These are phyloP conservation scores for Zapornia atra DNA, from an alignment of 2,113 vertebrate genomes.

Conservation along the genomic window DNA sequence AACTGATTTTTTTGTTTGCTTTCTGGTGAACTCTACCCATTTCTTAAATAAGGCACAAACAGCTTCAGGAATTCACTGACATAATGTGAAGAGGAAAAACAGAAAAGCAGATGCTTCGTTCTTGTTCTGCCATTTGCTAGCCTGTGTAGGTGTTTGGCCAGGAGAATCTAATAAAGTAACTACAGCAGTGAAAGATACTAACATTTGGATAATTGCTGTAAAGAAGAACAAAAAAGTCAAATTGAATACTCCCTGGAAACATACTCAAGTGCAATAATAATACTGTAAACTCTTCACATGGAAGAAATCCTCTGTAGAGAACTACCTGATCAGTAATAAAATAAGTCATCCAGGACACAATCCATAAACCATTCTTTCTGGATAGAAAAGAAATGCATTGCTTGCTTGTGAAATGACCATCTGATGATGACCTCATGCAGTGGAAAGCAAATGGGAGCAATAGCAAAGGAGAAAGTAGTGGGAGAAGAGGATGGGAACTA, in stretches of 20 bases:
- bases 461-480: background rate
- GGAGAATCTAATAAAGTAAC: constrained; percentile 1
- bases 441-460: background rate
- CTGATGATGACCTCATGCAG: background rate
- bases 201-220: background rate
- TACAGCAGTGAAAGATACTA: constrained; percentile 24
- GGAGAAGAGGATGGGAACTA: background rate
- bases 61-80: constrained; percentile 17
- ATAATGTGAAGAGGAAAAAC: background rate
- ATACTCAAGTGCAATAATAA: background rate
- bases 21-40: background rate
- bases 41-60: background rate
- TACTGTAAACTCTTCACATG: background rate
- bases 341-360: background rate
- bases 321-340: background rate
- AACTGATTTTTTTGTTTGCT: background rate
- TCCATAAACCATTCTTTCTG: background rate
- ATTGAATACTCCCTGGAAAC: background rate
- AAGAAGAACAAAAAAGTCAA: background rate
- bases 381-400: background rate
- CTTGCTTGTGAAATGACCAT: background rate
- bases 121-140: constrained; percentile 31
- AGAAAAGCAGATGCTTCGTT: constrained; percentile 41
- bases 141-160: constrained; percentile 45
- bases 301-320: background rate